These are phyloP conservation scores for Recurvirostra avosetta DNA, from an alignment of 2,113 vertebrate genomes.

Conservation along the genomic window DNA sequence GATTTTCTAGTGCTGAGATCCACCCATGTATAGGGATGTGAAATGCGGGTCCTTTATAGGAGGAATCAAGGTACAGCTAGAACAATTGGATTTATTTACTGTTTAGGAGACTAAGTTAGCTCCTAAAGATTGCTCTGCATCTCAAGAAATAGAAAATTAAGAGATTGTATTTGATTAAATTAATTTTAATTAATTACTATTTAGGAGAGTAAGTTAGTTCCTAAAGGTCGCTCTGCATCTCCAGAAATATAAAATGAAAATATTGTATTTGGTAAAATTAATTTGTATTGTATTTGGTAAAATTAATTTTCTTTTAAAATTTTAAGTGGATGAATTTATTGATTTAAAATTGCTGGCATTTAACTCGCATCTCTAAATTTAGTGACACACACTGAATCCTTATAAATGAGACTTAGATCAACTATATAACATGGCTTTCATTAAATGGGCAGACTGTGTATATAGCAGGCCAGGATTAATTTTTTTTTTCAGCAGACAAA, in stretches of 20 bases:
- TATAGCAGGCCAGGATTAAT: neutral
- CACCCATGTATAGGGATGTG: neutral
- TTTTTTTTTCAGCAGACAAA: neutral
- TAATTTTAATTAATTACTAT: neutral
- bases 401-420: neutral
- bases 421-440: neutral
- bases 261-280: neutral
- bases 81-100: neutral
- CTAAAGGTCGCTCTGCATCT: neutral
- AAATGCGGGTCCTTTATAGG: neutral
- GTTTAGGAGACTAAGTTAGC: neutral
- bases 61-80: neutral
- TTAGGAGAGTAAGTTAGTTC: neutral
- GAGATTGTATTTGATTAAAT: neutral
- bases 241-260: neutral
- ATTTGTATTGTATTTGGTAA: neutral
- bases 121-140: neutral
- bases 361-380: neutral
- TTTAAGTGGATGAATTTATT: neutral
- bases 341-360: neutral
- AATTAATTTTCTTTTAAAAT: neutral
- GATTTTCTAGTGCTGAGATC: neutral
- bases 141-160: neutral
- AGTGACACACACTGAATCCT: neutral
- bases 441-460: neutral